Evolutionary conservation across 2,888 invertebrate species (phyloP), one percentile per base, ranked within the genome.

Genomic region (Aromia moschata): DNA sequence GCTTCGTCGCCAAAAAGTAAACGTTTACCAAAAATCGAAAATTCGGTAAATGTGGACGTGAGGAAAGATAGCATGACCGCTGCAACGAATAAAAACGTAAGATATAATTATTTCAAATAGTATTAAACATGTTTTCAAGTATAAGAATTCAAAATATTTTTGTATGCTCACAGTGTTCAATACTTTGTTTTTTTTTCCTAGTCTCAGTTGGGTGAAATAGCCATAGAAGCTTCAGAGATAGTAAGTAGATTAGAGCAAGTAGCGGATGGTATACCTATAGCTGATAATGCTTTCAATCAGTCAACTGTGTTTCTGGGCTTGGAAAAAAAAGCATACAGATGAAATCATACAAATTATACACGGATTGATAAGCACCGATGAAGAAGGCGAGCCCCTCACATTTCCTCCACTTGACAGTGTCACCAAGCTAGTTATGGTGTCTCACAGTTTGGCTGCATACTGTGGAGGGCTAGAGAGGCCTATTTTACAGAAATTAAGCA

Each of bases 371-470:
- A 77, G 85, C 57, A 87, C 86, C 47, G 87, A 86, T 70, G 85
- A 85, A 52, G 85, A 87, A 71, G 89, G 88, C 58, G 87, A 86
- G 71, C 86, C 86, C 60, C 51, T 71, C 16, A 85, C 85, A 15
- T 83, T 88, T 53, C 83, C 89, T 44, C 80, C 86, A 37, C 83
- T 90, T 7, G 88, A 89, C 56, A 86, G 87, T 64, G 84, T 86
- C 37, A 83, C 85, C 54, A 86, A 85, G 44, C 80, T 89, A 62
- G 87, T 93, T 7, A 86, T 95, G 52, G 85, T 94, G 15, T 90
- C 94, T n/a, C 95, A 96, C 78, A 92, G 93, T 76, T 86, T 96
- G 67, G 89, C 92, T 2, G 94, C 96, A 0, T 91, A 93, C 75
- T 88, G 94, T 64, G 90, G 92, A n/a, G 89, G 92, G 51, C 79